Evolutionary conservation across 2,113 vertebrate species (phyloP).

Genomic region (Onychorhynchus coronatus): DNA sequence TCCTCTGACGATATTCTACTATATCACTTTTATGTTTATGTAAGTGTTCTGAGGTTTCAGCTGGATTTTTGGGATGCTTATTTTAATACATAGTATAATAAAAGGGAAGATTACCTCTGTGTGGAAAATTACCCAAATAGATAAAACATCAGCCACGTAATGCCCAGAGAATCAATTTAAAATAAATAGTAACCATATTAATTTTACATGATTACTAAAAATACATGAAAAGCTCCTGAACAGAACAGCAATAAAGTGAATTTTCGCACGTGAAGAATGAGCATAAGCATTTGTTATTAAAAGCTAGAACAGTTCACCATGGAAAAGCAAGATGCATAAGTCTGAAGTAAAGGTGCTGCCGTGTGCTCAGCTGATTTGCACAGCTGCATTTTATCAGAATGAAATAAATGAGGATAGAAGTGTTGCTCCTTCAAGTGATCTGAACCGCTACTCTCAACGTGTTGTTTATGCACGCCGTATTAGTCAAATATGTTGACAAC

Average conservation of each 20-base stretch:
- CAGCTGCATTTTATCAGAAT: background rate
- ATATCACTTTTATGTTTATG: background rate
- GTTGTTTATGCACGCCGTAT: background rate
- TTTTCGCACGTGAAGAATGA: background rate
- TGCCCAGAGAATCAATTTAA: background rate
- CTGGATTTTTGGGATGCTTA: background rate
- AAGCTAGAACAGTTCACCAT: background rate
- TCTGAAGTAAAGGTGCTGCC: background rate
- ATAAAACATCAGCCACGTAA: background rate
- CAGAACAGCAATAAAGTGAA: background rate
- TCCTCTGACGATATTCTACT: background rate
- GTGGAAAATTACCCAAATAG: background rate
- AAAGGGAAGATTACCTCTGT: background rate
- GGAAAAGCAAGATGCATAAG: background rate
- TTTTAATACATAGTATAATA: background rate
- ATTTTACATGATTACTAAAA: background rate
- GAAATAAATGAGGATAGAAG: background rate
- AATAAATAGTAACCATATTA: background rate
- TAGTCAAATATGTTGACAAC: background rate
- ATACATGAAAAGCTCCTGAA: background rate
- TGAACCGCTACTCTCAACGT: background rate
- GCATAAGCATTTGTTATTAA: background rate
- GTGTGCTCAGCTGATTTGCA: background rate
- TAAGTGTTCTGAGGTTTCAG: background rate
- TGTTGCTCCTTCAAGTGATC: background rate